A percentile compares a stretch with the other conserved stretches of the same genome.
phyloP scores from a whole-genome alignment of 2,797 vertebrate genomes.

The Megaceryle alcyon region DNA sequence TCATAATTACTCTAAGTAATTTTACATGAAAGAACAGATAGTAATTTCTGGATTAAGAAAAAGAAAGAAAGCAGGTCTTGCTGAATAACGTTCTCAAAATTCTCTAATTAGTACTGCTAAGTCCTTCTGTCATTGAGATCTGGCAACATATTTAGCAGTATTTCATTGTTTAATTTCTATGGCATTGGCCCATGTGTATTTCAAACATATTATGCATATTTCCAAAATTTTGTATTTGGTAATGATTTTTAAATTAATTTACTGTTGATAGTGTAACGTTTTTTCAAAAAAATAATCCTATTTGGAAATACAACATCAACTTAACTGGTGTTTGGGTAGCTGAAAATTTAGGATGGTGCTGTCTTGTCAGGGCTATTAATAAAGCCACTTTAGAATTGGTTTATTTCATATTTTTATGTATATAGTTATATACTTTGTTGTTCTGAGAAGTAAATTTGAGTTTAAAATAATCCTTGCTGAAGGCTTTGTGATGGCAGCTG shows the following conservation, averaged over 20 bases:
- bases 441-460: neutral
- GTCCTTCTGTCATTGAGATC: neutral
- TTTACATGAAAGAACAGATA: neutral
- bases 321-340: neutral
- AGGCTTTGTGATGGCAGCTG: neutral
- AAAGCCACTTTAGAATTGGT: neutral
- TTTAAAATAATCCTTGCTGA: constrained; percentile 6
- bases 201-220: neutral
- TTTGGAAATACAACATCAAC: neutral
- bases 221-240: neutral
- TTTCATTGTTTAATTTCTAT: neutral
- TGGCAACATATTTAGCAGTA: neutral
- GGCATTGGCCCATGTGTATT: neutral
- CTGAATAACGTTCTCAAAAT: constrained; percentile 18
- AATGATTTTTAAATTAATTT: neutral
- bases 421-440: neutral
- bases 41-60: neutral
- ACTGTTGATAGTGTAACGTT: neutral
- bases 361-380: neutral
- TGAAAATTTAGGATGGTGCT: neutral
- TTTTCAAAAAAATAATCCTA: neutral
- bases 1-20: neutral
- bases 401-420: neutral
- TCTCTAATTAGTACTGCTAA: constrained; percentile 25
- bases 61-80: neutral